A percentile compares a stretch with the other conserved stretches of the same genome.
Conservation (phyloP, 2,888 invertebrate species). For the Thera obeliscata region DNA sequence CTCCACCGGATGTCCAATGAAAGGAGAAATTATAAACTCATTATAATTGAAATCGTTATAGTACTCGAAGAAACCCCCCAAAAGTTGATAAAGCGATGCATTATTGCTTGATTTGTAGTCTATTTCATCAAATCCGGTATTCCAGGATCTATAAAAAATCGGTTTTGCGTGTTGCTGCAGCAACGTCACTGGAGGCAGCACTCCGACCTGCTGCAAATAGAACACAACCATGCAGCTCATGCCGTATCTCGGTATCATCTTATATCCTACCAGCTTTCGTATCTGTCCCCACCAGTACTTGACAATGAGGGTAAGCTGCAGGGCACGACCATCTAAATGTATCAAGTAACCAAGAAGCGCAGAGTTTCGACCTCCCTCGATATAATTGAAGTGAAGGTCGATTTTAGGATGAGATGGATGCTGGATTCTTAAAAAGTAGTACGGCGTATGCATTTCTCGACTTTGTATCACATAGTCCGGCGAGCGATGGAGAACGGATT, state of each 20-base stretch:
- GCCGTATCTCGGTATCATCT: slow-evolving; percentile 8
- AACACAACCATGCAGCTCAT: slow-evolving; percentile 7
- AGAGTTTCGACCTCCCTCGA: slow-evolving; percentile 28
- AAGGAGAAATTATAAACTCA: slow-evolving; percentile 9
- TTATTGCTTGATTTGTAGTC: not conserved
- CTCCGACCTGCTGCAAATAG: slow-evolving; percentile 7
- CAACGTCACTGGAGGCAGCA: not conserved
- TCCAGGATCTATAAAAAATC: slow-evolving; percentile 4
- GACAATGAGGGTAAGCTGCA: slow-evolving; percentile 6
- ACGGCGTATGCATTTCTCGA: not conserved
- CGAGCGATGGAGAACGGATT: not conserved
- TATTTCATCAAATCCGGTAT: slow-evolving; percentile 5
- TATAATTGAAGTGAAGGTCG: slow-evolving; percentile 10
- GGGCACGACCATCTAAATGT: slow-evolving; percentile 18
- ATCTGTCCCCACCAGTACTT: slow-evolving; percentile 20
- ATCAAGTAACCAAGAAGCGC: slow-evolving; percentile 38
- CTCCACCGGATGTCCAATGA: slow-evolving; percentile 14
- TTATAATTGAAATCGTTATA: slow-evolving; percentile 22
- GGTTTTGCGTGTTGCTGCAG: slow-evolving; percentile 10
- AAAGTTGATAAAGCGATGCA: slow-evolving; percentile 5
- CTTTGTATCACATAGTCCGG: slow-evolving; percentile 1
- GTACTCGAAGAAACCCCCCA: slow-evolving; percentile 28
- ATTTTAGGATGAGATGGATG: slow-evolving; percentile 8
- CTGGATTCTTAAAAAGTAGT: not conserved
- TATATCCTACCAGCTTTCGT: no score